Percentiles rank a stretch among this genome's conserved stretches.
phyloP scores from a whole-genome alignment of 2,888 invertebrate genomes.

The Opisthograptis luteolata region DNA sequence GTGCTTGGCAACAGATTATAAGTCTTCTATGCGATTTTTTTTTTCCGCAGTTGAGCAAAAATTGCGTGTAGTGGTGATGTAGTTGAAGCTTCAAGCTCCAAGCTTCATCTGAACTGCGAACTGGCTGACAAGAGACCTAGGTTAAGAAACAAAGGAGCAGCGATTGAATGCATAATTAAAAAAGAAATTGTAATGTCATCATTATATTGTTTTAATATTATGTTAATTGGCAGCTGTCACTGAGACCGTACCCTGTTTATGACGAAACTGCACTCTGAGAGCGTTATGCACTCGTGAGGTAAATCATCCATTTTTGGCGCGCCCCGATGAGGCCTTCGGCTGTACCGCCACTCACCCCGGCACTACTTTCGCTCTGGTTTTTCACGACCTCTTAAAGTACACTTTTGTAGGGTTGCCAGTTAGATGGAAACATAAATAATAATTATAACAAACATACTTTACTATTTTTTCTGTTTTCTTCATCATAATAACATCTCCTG shows the following conservation, averaged over 20 bases:
- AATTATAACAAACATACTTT: not conserved
- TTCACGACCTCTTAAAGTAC: constrained; percentile 62
- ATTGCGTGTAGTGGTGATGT: too few relatives aligned
- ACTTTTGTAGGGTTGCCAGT: constrained; percentile 31
- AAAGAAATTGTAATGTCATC: too few relatives aligned
- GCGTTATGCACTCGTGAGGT: constrained; percentile 24
- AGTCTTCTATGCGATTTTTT: too few relatives aligned
- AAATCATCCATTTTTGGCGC: constrained; percentile 75
- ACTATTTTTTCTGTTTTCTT: too few relatives aligned
- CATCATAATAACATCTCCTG: too few relatives aligned
- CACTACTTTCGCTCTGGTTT: constrained; percentile 73
- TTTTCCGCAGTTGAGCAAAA: too few relatives aligned
- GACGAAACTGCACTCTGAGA: constrained; percentile 12
- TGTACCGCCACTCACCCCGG: constrained; percentile 71
- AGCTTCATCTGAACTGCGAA: too few relatives aligned
- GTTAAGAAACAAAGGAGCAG: too few relatives aligned
- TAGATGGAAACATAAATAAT: not conserved
- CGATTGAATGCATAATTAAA: too few relatives aligned
- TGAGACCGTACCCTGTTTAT: constrained; percentile 6
- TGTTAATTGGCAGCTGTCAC: constrained; percentile 4
- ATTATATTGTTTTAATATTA: not conserved
- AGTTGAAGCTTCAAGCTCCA: too few relatives aligned
- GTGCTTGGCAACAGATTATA: too few relatives aligned
- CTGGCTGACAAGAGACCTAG: too few relatives aligned
- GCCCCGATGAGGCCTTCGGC: constrained; percentile 65